A percentile compares a stretch with the other conserved stretches of the same genome.
phyloP scores from a whole-genome alignment of 2,888 invertebrate species.

The Caenorhabditis sp. region DNA sequence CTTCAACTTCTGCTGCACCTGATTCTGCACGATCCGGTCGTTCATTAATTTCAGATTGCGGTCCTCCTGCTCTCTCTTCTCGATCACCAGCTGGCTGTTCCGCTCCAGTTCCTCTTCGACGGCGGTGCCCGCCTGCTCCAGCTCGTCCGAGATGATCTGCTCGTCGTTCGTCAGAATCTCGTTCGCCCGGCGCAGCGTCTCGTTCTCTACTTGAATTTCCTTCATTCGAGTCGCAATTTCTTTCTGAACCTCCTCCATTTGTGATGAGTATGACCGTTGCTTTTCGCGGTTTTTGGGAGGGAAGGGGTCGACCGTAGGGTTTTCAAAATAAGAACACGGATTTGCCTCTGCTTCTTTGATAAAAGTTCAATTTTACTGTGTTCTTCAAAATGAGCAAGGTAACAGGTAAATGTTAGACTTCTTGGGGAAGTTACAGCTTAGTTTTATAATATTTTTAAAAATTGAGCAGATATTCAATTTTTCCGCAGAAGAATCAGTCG shows the following conservation, averaged over 20 bases:
- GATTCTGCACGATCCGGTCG: conserved; percentile 89
- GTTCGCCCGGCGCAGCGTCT: conserved; percentile 16
- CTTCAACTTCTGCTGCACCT: not conserved
- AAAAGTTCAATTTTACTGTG: no score
- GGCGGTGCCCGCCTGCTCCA: conserved; percentile 81
- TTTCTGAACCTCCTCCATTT: conserved; percentile 13
- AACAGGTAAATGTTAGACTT: no score
- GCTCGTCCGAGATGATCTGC: conserved; percentile 25
- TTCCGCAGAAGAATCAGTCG: no score
- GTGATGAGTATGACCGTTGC: no score
- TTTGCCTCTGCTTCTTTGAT: no score
- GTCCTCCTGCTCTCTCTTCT: conserved; percentile 91
- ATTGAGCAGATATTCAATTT: no score
- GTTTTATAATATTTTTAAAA: no score
- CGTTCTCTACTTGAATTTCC: conserved; percentile 26
- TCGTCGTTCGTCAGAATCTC: conserved; percentile 17
- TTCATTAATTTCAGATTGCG: conserved; percentile 91
- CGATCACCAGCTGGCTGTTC: conserved; percentile 93
- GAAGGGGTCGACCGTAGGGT: no score
- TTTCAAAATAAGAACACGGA: no score
- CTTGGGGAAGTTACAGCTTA: no score
- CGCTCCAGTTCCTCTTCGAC: conserved; percentile 99
- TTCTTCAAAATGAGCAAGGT: no score
- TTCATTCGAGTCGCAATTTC: conserved; percentile 18
- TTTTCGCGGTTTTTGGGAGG: no score